A percentile compares a stretch with the other conserved stretches of the same genome.
Evolutionary conservation across 2,113 vertebrate genomes (phyloP).

Genomic region (Melanerpes formicivorus): DNA sequence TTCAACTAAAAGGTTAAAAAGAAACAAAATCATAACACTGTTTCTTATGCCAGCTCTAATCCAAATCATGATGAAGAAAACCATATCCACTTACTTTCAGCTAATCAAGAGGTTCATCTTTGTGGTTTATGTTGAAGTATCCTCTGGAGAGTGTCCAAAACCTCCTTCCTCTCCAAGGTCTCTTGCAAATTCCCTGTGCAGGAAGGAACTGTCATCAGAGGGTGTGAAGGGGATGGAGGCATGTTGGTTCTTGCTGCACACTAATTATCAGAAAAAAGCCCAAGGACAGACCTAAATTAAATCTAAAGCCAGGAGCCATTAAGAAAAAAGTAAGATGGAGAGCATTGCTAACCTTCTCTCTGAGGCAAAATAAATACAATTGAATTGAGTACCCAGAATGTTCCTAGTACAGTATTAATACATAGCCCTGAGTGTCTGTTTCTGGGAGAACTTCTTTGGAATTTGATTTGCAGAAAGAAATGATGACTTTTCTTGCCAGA

Average conservation of each 20-base stretch:
- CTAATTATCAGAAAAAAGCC: not conserved
- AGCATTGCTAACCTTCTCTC: not conserved
- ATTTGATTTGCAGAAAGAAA: constrained; percentile 27
- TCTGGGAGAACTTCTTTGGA: not conserved
- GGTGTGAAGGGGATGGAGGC: not conserved
- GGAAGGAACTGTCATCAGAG: not conserved
- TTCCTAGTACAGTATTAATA: constrained; percentile 27
- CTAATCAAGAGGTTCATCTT: not conserved
- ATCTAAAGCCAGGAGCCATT: constrained; percentile 15
- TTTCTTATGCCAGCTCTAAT: not conserved
- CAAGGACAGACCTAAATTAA: constrained; percentile 8
- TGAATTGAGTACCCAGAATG: not conserved
- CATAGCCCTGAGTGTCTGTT: not conserved
- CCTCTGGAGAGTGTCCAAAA: constrained; percentile 24
- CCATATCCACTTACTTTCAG: not conserved
- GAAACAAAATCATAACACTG: not conserved
- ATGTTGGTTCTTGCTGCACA: not conserved
- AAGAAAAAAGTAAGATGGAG: not conserved
- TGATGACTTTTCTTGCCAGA: not conserved
- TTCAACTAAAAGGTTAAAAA: not conserved
- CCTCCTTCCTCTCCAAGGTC: not conserved
- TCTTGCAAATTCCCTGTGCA: not conserved
- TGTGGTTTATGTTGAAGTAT: not conserved
- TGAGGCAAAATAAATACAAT: constrained; percentile 48
- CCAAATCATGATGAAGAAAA: not conserved